phyloP scores from a whole-genome alignment of 1,140 invertebrate genomes.

The Caenorhabditis elegans region DNA sequence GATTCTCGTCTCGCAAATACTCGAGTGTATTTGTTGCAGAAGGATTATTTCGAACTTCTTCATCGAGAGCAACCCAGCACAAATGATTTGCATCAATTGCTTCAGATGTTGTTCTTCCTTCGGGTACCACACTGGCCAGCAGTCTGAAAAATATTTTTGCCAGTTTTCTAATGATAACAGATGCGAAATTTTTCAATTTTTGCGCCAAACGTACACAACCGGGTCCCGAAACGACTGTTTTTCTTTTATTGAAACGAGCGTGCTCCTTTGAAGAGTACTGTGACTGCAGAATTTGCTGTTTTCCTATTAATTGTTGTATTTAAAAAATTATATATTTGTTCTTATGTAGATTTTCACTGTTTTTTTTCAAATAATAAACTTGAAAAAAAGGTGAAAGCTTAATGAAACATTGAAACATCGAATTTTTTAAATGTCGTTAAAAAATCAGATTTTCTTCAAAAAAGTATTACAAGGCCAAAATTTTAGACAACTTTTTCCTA shows the following conservation, averaged over 20 bases:
- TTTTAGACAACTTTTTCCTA: too few relatives aligned
- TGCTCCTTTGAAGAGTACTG: too few relatives aligned
- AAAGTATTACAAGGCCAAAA: too few relatives aligned
- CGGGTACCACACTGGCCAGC: constrained; percentile 32
- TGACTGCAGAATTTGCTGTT: too few relatives aligned
- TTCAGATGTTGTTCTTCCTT: constrained; percentile 37
- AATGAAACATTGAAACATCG: not conserved
- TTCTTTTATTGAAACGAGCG: too few relatives aligned
- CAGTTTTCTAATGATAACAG: too few relatives aligned
- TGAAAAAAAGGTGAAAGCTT: constrained; percentile 28
- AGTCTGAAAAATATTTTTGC: constrained; percentile 18
- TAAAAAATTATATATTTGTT: too few relatives aligned
- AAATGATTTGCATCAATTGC: constrained; percentile 38
- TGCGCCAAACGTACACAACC: not conserved
- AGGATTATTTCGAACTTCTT: constrained; percentile 10
- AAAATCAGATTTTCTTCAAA: not conserved
- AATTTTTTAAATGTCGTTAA: not conserved
- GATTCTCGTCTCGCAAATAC: constrained; percentile 35
- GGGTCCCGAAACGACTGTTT: not conserved
- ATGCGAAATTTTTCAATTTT: too few relatives aligned
- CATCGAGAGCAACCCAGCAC: constrained; percentile 43
- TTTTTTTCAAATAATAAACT: too few relatives aligned
- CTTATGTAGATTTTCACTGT: too few relatives aligned
- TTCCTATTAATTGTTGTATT: too few relatives aligned
- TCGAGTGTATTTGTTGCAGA: constrained; percentile 24